phyloP scores from a whole-genome alignment of 2,888 invertebrate species.

The Mesopsocus fuscifrons region DNA sequence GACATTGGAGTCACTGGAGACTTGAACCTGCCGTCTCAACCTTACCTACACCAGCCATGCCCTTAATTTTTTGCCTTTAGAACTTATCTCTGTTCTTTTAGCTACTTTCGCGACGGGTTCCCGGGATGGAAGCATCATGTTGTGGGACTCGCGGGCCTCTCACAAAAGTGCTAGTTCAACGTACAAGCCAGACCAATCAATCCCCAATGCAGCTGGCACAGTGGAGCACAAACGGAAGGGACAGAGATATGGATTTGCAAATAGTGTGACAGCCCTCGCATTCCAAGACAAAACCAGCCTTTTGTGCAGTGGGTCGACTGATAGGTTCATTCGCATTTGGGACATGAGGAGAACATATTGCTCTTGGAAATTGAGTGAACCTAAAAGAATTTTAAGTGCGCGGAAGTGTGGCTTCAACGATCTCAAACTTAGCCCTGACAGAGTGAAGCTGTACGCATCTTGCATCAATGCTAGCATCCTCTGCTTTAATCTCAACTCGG shows the following conservation, averaged over 20 bases:
- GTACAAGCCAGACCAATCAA: slow-evolving; percentile 22
- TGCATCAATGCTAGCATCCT: slow-evolving; percentile 77
- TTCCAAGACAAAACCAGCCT: slow-evolving; percentile 65
- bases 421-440: slow-evolving; percentile 48
- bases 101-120: slow-evolving; percentile 75
- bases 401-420: slow-evolving; percentile 53
- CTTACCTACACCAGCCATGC: neutral
- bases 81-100: slow-evolving; percentile 22
- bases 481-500: slow-evolving; percentile 58
- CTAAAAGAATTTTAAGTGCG: neutral
- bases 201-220: slow-evolving; percentile 18
- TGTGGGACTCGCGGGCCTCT: slow-evolving; percentile 55
- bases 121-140: slow-evolving; percentile 65
- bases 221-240: slow-evolving; percentile 19
- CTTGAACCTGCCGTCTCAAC: neutral
- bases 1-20: too few species aligned
- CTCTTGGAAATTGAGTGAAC: slow-evolving; percentile 28
- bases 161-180: slow-evolving; percentile 21
- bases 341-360: slow-evolving; percentile 68
- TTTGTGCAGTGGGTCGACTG: slow-evolving; percentile 71
- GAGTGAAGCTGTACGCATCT: slow-evolving; percentile 57
- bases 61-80: too few species aligned
- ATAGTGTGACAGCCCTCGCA: slow-evolving; percentile 63
- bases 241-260: slow-evolving; percentile 26
- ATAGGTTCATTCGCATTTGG: slow-evolving; percentile 66